Evolutionary conservation across 2,888 invertebrate species (phyloP).

Genomic region (Oligia fasciuncula): DNA sequence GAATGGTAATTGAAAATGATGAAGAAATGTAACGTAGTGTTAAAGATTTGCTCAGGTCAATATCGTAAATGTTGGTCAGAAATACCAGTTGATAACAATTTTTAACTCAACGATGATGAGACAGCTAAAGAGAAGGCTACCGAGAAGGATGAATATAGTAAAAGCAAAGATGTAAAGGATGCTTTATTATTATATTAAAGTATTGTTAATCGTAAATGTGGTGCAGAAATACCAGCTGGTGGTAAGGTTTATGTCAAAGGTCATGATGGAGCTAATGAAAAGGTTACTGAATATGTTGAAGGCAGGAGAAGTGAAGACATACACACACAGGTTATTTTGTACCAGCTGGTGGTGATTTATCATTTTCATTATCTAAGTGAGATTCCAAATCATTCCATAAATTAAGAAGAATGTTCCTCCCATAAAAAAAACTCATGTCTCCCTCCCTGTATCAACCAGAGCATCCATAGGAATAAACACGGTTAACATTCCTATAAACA

Average conservation of each 20-base stretch:
- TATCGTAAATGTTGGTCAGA: not conserved
- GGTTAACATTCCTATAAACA: conserved; percentile 89
- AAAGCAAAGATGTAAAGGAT: too few species aligned
- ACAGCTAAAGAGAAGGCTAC: not conserved
- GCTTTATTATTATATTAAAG: not conserved
- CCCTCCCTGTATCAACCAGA: conserved; percentile 72
- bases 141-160: not conserved
- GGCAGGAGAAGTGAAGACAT: not conserved
- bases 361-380: not conserved
- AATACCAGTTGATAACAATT: not conserved
- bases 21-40: not conserved
- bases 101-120: not conserved
- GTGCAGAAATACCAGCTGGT: not conserved
- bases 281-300: not conserved
- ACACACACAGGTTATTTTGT: not conserved
- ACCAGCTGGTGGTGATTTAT: not conserved
- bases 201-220: too few species aligned
- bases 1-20: not conserved
- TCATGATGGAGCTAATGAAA: not conserved
- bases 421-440: conserved; percentile 14
- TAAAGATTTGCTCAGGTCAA: not conserved
- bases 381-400: not conserved
- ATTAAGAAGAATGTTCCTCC: conserved; percentile 14
- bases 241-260: not conserved
- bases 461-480: conserved; percentile 84